phyloP scores from a whole-genome alignment of 1,140 invertebrate species.

The Achroia grisella region DNA sequence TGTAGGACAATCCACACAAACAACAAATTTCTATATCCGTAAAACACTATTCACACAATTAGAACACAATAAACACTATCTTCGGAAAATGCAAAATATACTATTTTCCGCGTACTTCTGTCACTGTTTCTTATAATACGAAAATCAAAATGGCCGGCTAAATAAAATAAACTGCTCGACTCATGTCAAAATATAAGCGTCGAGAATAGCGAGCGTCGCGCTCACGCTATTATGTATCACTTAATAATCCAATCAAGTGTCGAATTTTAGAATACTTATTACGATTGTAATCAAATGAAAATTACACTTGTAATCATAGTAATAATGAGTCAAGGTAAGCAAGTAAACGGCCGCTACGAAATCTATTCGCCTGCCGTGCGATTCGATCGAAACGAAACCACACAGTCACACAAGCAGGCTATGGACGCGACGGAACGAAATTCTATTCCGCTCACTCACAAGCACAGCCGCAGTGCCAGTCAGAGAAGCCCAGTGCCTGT shows the following conservation, averaged over 20 bases:
- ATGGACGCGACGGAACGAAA: constrained; percentile 24
- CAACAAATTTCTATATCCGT: too few relatives aligned
- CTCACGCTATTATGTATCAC: neutral
- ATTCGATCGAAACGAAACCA: constrained; percentile 17
- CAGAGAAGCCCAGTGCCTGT: constrained; percentile 58
- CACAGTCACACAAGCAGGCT: too few relatives aligned
- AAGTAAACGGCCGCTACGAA: neutral
- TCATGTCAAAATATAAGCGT: constrained; percentile 7
- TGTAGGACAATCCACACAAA: too few relatives aligned
- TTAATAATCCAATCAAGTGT: neutral
- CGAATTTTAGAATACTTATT: constrained; percentile 1
- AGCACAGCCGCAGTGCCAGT: constrained; percentile 46
- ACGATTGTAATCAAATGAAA: constrained; percentile 37
- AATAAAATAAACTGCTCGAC: constrained; percentile 39
- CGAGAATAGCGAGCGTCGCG: neutral
- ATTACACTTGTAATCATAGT: constrained; percentile 39
- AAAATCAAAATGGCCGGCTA: constrained; percentile 63
- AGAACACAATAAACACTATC: constrained; percentile 7
- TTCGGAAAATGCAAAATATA: constrained; percentile 23
- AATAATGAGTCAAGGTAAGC: constrained; percentile 4
- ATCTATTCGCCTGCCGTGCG: too few relatives aligned
- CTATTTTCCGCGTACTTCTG: constrained; percentile 44
- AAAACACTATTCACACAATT: constrained; percentile 5
- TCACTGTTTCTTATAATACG: constrained; percentile 24
- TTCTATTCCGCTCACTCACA: constrained; percentile 53